Base-by-base conservation (phyloP, 1,140 invertebrate genomes). In the Doryteuthis pealeii region DNA sequence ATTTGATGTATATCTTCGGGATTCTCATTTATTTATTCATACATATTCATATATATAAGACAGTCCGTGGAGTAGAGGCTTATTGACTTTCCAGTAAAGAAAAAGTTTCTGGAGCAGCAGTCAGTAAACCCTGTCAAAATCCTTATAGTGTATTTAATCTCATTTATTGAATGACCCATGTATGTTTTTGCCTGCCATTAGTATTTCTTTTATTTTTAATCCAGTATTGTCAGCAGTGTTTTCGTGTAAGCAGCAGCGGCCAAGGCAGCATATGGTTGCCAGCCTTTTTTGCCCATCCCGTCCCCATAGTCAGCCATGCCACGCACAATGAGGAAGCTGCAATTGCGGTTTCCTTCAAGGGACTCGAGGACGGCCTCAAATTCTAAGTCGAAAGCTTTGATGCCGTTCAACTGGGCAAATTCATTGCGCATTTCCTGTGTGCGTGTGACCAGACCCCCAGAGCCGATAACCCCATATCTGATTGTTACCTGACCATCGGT, bases 251-350 rank as follows among this genome's bases (percentile, higher is more conserved):
- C 92, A 0, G 96, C 96, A 8, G 96, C 96, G 0, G 93, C 92
- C 2, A 99, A 89, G 0, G 96, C 92, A 0, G 96, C 93, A 87
- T 95, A 96, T 0, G 96, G 94, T 85, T 98, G 96, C 97, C 97
- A 99, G 82, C 97, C 95, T 82, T 95, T 94, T 70, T 93, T 93
- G 70, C 93, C 91, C 0, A 92, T 94, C 6, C 98, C 98, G 84
- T 99, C 96, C 83, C 93, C 93, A 87, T 99, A 99, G 87, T 99
- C 98, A 12, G 95, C 92, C 80, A 99, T 95, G 74, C 97, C 94
- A 84, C 92, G 87, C 74, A 93, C 89, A 33, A 92, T 83, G 1
- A 96, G 90, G 87, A 91, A 93, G 76, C 90, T 90, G 78, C 99
- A 95, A 80, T 96, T 93, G 77, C 97, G 92, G 86, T 98, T 99